A percentile compares a stretch with the other conserved stretches of the same genome.
Evolutionary conservation across 2,113 vertebrate genomes (phyloP).

Genomic region (Dermatemys mawii): DNA sequence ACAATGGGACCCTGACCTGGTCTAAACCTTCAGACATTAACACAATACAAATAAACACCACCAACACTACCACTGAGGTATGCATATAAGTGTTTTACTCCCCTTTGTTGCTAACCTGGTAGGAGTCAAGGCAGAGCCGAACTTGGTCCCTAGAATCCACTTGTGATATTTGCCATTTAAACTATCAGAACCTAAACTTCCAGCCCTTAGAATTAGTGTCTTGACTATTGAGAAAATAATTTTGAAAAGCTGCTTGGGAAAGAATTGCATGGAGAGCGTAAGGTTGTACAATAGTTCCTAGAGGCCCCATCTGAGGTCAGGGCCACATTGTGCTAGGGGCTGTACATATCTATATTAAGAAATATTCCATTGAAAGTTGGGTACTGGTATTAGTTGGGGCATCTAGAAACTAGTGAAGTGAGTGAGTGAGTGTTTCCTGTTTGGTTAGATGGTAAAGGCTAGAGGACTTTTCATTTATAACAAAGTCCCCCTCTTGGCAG

Average conservation of each 20-base stretch:
- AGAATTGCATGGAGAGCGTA: background rate
- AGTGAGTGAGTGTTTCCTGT: background rate
- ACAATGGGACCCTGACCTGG: background rate
- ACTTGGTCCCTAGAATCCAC: background rate
- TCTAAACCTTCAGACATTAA: background rate
- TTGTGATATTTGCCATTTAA: background rate
- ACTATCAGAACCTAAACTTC: background rate
- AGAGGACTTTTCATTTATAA: background rate
- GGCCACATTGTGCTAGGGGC: background rate
- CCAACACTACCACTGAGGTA: background rate
- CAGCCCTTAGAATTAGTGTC: background rate
- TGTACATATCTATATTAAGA: background rate
- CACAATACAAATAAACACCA: background rate
- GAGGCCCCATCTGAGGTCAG: background rate
- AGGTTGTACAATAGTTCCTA: background rate
- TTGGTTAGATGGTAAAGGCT: background rate
- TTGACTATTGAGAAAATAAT: background rate
- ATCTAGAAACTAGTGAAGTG: background rate
- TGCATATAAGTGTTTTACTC: background rate
- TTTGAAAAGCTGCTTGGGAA: background rate
- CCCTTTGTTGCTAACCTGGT: background rate
- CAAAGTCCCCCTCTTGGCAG: background rate
- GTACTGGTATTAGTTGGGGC: background rate
- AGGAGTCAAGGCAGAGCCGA: background rate
- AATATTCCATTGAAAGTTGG: background rate